Percentiles rank a stretch among this genome's conserved stretches.
These are phyloP conservation scores for Brachypteracias leptosomus DNA, from an alignment of 2,113 vertebrate genomes.

Conservation along the genomic window DNA sequence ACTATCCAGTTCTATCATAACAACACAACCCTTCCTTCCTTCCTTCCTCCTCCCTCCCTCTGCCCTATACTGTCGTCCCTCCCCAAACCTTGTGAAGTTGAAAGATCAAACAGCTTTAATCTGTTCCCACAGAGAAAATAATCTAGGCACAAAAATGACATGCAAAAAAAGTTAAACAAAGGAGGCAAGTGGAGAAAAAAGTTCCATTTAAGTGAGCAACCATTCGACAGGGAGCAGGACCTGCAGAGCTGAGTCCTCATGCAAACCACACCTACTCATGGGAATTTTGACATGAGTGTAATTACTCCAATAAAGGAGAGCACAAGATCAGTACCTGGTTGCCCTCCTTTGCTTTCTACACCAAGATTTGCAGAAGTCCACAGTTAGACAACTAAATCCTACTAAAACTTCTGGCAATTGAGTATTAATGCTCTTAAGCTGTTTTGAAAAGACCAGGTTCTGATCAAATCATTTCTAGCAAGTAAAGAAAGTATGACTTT, in stretches of 20 bases:
- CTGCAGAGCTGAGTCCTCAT: neutral
- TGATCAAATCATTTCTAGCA: neutral
- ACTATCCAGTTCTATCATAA: constrained; percentile 24
- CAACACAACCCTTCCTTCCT: constrained; percentile 53
- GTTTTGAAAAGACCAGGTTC: neutral
- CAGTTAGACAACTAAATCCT: neutral
- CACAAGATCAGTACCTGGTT: neutral
- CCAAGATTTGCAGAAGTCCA: neutral
- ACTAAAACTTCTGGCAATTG: neutral
- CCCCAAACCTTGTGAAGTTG: neutral
- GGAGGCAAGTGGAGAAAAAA: neutral
- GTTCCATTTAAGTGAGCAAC: neutral
- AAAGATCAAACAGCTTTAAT: constrained; percentile 15
- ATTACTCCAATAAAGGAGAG: neutral
- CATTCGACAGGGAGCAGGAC: neutral
- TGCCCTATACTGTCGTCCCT: neutral
- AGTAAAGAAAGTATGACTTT: neutral
- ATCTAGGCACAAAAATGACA: neutral
- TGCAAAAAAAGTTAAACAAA: neutral
- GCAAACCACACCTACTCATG: neutral
- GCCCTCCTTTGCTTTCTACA: neutral
- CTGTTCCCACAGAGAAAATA: constrained; percentile 13
- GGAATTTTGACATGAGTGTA: neutral
- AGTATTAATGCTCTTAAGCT: neutral
- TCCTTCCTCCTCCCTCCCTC: neutral